These are phyloP conservation scores for Clunio marinus DNA, from an alignment of 2,888 invertebrate genomes.

Conservation along the genomic window DNA sequence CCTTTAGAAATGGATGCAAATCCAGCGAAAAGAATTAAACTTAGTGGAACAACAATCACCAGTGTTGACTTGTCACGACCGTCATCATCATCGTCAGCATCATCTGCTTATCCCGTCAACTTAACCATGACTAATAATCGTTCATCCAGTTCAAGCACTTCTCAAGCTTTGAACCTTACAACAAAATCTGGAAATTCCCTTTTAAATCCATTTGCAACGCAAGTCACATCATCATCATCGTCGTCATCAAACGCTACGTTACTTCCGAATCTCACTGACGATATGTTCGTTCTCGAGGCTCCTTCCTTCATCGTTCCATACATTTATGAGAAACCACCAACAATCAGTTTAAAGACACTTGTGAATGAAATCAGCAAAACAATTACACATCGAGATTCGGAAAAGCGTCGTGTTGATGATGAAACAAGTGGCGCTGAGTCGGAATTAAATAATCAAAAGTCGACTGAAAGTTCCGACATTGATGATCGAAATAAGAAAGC, in stretches of 20 bases:
- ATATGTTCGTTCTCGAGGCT: constrained; percentile 89
- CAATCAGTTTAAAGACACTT: constrained; percentile 70
- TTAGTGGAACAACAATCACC: constrained; percentile 32
- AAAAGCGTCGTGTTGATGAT: constrained; percentile 42
- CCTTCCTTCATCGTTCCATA: constrained; percentile 92
- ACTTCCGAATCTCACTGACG: constrained; percentile 79
- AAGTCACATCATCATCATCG: constrained; percentile 42
- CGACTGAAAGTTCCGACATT: constrained; percentile 13
- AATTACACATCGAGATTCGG: constrained; percentile 59
- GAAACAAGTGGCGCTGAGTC: constrained; percentile 24
- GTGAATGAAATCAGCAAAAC: constrained; percentile 61
- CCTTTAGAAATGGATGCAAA: constrained; percentile 53
- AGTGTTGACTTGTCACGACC: constrained; percentile 31
- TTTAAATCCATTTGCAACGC: constrained; percentile 51
- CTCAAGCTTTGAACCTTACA: constrained; percentile 31
- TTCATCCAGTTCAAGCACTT: not conserved
- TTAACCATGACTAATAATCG: constrained; percentile 34
- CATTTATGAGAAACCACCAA: constrained; percentile 84
- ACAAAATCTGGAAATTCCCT: constrained; percentile 42
- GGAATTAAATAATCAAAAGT: constrained; percentile 20
- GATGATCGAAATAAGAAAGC: constrained; percentile 43
- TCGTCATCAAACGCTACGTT: constrained; percentile 58
- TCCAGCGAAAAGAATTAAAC: constrained; percentile 44
- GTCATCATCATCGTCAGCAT: constrained; percentile 19
- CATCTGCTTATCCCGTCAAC: constrained; percentile 31